Base-by-base conservation (phyloP, 35 echinoderm and acorn worm genomes). In the Holothuria glaberrima region DNA sequence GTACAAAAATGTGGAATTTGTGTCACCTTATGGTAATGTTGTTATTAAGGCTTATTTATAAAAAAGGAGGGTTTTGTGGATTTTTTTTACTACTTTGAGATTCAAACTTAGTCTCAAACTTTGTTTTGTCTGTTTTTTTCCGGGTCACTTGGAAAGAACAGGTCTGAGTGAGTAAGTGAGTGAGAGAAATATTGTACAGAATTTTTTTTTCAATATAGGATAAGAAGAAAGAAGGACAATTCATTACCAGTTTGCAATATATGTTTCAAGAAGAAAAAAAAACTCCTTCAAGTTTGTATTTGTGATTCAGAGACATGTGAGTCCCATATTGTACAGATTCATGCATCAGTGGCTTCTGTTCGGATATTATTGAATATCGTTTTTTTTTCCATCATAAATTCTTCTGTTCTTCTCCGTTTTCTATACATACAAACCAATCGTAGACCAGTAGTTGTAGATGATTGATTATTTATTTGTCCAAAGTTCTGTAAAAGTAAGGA, bases 401-500 rank as follows among this genome's bases (percentile, higher is more conserved):
- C 50, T 54, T 54, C 33, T 75, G 31, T 48, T 78, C 74, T 78
- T 78, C 74, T 78, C 74, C 50, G 41, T 78, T 78, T 78, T 78
- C 74, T 78, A 45, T 52, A 78, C 74, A 78, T 78, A 78, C 74
- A 41, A 78, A 78, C 74, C 74, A 78, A 78, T 78, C 21, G 74
- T 78, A 78, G 74, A 78, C 74, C 41, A 78, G 74, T 78, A 78
- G 74, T 14, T 78, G 74, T 78, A 78, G 74, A 78, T 48, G 44
- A 78, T 25, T 78, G 74, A 78, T 78, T 78, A 78, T 78, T 78
- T 78, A 78, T 78, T 78, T 78, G 74, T 78, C 74, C 74, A 78
- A 78, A 78, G 74, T 78, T 78, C 74, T 78, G 74, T 78, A 78
- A 78, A 48, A 78, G 74, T 78, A 78, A 78, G 74, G 74, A 78